phyloP scores from a whole-genome alignment of 2,888 invertebrate genomes.

The Phorcus lineatus region DNA sequence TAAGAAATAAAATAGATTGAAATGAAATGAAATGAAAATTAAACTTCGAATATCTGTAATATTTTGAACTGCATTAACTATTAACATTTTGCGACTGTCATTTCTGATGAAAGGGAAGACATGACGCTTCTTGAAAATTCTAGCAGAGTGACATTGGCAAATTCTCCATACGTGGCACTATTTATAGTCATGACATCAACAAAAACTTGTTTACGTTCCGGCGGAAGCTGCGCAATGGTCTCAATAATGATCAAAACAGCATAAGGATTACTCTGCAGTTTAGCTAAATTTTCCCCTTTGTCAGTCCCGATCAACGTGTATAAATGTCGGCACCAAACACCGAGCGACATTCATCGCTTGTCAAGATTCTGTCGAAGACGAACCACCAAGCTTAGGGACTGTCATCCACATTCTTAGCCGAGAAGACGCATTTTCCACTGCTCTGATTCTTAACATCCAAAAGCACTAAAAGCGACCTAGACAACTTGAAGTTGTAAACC shows the following conservation, averaged over 20 bases:
- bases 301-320: neutral
- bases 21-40: too few relatives aligned
- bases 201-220: conserved; percentile 8
- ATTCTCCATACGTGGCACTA: neutral
- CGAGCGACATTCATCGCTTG: neutral
- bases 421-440: neutral
- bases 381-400: neutral
- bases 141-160: too few relatives aligned
- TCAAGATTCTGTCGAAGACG: too few relatives aligned
- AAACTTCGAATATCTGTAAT: too few relatives aligned
- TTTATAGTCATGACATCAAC: conserved; percentile 7
- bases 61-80: too few relatives aligned
- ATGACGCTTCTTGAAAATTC: too few relatives aligned
- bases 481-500: too few relatives aligned
- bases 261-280: conserved; percentile 1
- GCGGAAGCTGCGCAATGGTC: conserved; percentile 23
- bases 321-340: neutral
- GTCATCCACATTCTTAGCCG: neutral
- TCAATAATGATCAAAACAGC: neutral
- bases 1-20: too few relatives aligned
- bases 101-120: too few relatives aligned
- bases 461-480: too few relatives aligned
- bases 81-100: too few relatives aligned
- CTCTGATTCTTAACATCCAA: neutral
- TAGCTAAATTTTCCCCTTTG: conserved; percentile 13